Base-by-base conservation (phyloP, 2,888 invertebrate species). In the Apamea epomidion region DNA sequence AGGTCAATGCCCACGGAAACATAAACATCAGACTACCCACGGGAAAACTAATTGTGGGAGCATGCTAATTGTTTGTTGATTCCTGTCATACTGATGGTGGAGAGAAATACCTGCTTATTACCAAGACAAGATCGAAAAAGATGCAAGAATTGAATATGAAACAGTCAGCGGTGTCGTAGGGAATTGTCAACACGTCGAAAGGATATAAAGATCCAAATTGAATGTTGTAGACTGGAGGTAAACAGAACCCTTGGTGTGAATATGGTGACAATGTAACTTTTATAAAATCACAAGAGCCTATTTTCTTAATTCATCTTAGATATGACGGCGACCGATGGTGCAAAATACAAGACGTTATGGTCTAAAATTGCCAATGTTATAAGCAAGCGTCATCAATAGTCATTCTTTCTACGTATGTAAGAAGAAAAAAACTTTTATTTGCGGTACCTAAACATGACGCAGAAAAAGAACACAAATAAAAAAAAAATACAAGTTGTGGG, bases 11-110 rank as follows among this genome's bases (percentile, higher is more conserved):
- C 67, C 76, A 74, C 48, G 42, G 72, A 74, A 78, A 29, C 12
- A 67, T 87, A 84, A 84, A 86, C 85, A 84, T 16, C 42, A n/a
- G 37, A 25, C 87, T 74, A 18, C 65, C 74, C 76, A 80, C 76
- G 80, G 58, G 76, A 42, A 14, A 45, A 69, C 54, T 77, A 75
- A 84, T 77, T 80, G 72, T 71, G 42, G 73, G 3, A 25, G 37
- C 16, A 37, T 60, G 42, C 10, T 83, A 74, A 76, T 73, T 70
- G 54, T 65, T 58, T 65, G 74, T 75, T 82, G 29, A 37, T 78
- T 25, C 45, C 29, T 75, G 32, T 60, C 29, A 42, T 37, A 4
- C 54, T 58, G 64, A n/a, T 37, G 29, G 12, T 6, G 8, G 37
- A 37, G 54, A 68, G 25, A 64, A 51, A 29, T n/a, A 69, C n/a